Evolutionary conservation across 2,113 vertebrate genomes (phyloP).

Genomic region (Solenodon paradoxus): DNA sequence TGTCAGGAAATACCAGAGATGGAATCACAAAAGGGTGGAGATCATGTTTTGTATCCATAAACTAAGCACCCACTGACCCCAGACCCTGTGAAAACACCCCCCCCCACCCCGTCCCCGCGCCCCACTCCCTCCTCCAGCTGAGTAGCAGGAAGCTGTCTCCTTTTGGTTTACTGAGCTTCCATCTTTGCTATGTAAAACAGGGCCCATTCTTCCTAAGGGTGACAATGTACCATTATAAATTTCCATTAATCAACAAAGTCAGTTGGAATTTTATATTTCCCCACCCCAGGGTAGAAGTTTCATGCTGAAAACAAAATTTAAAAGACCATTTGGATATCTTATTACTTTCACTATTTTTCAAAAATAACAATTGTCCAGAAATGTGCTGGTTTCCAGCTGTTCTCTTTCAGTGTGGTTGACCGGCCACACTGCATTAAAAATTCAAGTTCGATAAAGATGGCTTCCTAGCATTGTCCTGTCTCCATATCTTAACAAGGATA

Average conservation of each 20-base stretch:
- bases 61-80: too few species aligned
- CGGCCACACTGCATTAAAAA: neutral
- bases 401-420: neutral
- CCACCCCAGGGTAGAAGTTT: neutral
- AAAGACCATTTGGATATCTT: constrained; percentile 39
- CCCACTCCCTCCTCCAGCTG: neutral
- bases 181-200: neutral
- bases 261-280: constrained; percentile 10
- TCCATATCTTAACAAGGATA: neutral
- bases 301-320: constrained; percentile 2
- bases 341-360: neutral
- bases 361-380: constrained; percentile 2
- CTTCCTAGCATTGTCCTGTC: neutral
- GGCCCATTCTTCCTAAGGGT: neutral
- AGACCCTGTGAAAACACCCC: too few species aligned
- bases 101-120: too few species aligned
- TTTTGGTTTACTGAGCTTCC: neutral
- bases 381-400: neutral
- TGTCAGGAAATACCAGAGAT: neutral
- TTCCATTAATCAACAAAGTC: constrained; percentile 40
- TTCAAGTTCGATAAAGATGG: neutral
- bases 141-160: neutral
- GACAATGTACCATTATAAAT: neutral
- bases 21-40: neutral
- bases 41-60: neutral